Evolutionary conservation across 1,140 invertebrate species (phyloP), one percentile per base, ranked within the genome.

Genomic region (Thaumatotibia leucotreta): DNA sequence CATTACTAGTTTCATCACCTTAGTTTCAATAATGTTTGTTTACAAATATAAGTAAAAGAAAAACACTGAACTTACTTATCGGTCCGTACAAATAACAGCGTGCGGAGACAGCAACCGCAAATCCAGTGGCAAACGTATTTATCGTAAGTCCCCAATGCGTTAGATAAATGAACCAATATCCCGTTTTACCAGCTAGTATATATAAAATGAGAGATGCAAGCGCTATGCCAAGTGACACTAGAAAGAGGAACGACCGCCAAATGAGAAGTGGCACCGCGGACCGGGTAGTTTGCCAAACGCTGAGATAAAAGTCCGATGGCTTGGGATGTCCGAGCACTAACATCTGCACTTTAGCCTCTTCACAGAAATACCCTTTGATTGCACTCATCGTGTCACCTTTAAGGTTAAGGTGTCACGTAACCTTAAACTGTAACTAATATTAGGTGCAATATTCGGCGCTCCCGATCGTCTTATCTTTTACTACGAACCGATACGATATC

Each of bases 111-210:
- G 65, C 77, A 35, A 73, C 68, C n/a, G 77, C 74, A 52, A 87
- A 86, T 64, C 79, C 83, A 52, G 84, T 88, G 0, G 82, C 69
- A 1, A 84, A 29, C 0, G 75, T 58, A 63, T 80, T 85, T 29
- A 80, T 64, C 0, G 65, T 70, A 10, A 90, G 68, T 8, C 88
- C 88, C 88, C 88, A 90, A 64, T 90, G 88, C 1, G 88, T 90
- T 2, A 90, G 69, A 67, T 85, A 90, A 63, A 90, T 88, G 35
- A 84, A 88, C 86, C 88, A 88, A 63, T 74, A 88, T 8, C 72
- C 70, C 2, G 77, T 65, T 27, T 73, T 69, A 9, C 72, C 70
- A 29, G 73, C 82, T 24, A 73, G n/a, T 11, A 77, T 70, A 65
- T 87, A 88, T 39, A 76, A 74, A 29, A 75, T 75, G 2, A 82